Conservation (phyloP, 2,888 invertebrate genomes). For the Carterocephalus palaemon region DNA sequence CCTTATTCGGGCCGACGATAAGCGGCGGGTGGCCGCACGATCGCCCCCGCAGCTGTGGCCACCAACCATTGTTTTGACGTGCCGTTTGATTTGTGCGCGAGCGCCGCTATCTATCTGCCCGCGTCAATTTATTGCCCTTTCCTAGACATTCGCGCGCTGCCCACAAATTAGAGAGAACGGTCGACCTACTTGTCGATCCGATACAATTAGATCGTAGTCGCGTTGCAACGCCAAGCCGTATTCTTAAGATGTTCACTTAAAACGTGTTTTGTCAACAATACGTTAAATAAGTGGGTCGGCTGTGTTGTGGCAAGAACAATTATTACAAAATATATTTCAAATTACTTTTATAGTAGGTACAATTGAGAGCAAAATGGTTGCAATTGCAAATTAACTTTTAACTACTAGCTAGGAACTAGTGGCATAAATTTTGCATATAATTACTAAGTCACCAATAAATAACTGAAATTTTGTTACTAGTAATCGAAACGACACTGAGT, state of each 20-base stretch:
- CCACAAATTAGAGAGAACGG: slow-evolving; percentile 57
- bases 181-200: slow-evolving; percentile 49
- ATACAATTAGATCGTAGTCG: slow-evolving; percentile 42
- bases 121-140: slow-evolving; percentile 66
- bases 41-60: slow-evolving; percentile 63
- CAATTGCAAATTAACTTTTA: neutral
- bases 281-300: no score
- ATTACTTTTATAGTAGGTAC: no score
- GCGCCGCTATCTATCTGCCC: slow-evolving; percentile 59
- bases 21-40: slow-evolving; percentile 61
- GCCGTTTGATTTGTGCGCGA: slow-evolving; percentile 69
- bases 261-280: no score
- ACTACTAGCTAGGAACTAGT: neutral
- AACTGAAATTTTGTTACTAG: slow-evolving; percentile 20
- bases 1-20: slow-evolving; percentile 43
- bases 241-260: neutral
- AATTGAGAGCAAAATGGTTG: no score
- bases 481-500: slow-evolving; percentile 21
- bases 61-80: slow-evolving; percentile 63
- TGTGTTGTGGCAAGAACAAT: no score
- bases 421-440: slow-evolving; percentile 4
- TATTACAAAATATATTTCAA: no score
- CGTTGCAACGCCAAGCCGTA: slow-evolving; percentile 7
- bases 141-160: slow-evolving; percentile 48
- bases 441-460: slow-evolving; percentile 3